These are phyloP conservation scores for Aphrophora alni DNA, from an alignment of 2,888 invertebrate genomes.

Conservation along the genomic window DNA sequence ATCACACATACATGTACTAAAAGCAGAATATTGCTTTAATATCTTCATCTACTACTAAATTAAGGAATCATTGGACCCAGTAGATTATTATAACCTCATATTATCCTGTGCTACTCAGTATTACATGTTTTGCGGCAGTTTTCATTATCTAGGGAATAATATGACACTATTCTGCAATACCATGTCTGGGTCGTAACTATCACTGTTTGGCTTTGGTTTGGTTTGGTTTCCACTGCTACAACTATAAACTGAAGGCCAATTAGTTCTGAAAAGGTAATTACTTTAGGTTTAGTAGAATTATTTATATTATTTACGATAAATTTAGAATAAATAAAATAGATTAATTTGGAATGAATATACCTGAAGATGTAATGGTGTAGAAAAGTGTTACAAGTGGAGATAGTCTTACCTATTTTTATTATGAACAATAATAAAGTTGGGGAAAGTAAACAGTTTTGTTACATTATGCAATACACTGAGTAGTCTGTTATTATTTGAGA, in stretches of 20 bases:
- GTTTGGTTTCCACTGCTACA: not conserved
- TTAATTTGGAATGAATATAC: no score
- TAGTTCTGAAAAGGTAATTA: not conserved
- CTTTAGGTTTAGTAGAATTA: not conserved
- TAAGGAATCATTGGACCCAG: not conserved
- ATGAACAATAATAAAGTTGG: no score
- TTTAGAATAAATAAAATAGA: no score
- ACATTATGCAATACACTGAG: no score
- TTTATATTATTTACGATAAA: no score
- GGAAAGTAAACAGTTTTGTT: no score
- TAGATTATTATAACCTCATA: not conserved
- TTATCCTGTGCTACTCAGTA: not conserved
- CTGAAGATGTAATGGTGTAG: no score
- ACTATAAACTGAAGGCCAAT: no score
- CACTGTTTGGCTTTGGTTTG: no score
- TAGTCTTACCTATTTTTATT: no score
- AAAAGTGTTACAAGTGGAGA: no score
- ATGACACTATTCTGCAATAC: not conserved
- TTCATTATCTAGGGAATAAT: not conserved
- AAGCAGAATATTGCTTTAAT: constrained; percentile 2
- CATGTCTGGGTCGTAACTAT: not conserved
- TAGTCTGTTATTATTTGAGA: no score
- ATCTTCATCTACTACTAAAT: not conserved
- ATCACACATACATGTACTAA: not conserved
- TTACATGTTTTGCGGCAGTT: not conserved